phyloP scores from a whole-genome alignment of 1,140 invertebrate species.

The Tetraneura akinire region DNA sequence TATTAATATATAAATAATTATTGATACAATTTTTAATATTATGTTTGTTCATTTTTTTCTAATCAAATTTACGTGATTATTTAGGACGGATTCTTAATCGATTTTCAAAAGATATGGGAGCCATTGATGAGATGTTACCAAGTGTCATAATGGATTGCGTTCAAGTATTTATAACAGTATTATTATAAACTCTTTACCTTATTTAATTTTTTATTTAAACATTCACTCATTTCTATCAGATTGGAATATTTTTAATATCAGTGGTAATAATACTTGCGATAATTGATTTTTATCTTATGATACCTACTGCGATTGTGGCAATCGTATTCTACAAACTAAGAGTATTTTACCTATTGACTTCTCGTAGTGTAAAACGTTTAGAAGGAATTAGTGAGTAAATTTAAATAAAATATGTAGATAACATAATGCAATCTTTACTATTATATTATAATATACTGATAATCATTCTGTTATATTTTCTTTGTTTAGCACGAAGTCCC shows the following conservation, averaged over 20 bases:
- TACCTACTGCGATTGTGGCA: conserved; percentile 62
- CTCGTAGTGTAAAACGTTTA: conserved; percentile 67
- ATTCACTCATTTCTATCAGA: not conserved
- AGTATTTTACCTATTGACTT: conserved; percentile 66
- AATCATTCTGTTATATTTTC: too few species aligned
- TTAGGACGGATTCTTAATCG: conserved; percentile 72
- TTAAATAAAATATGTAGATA: not conserved
- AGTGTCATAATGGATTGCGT: conserved; percentile 75
- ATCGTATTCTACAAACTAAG: conserved; percentile 63
- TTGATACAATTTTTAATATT: too few species aligned
- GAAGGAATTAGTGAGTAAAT: conserved; percentile 65
- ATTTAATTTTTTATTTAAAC: not conserved
- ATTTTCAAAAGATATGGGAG: conserved; percentile 78
- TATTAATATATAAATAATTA: too few species aligned
- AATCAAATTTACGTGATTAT: conserved; percentile 54
- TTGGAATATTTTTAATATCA: not conserved
- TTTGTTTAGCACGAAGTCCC: conserved; percentile 69
- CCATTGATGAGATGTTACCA: conserved; percentile 86
- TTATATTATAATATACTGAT: too few species aligned
- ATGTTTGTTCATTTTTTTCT: not conserved
- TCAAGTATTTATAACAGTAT: conserved; percentile 62
- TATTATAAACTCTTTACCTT: not conserved
- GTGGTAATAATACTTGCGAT: conserved; percentile 51
- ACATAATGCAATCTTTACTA: too few species aligned
- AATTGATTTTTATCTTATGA: conserved; percentile 62